Base-by-base conservation (phyloP, 2,113 vertebrate genomes). In the Actinemys pallida region DNA sequence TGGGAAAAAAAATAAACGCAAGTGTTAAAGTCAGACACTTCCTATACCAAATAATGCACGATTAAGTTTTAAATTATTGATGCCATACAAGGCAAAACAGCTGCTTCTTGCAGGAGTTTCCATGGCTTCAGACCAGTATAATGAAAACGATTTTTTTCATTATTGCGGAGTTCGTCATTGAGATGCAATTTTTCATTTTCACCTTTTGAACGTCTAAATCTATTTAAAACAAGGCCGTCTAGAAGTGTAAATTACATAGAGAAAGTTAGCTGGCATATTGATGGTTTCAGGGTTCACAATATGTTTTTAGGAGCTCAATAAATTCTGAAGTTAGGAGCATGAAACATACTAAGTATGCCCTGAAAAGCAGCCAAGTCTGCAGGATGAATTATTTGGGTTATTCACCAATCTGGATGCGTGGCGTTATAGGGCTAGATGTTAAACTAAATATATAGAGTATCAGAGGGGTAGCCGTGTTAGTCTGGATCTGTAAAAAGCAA, bases 21-120 rank as follows among this genome's bases (percentile, higher is more conserved):
- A 94, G 93, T 90, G 87, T 90, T 94, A 80, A 93, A 96, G 93
- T 92, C 93, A 84, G 95, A 96, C 96, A 94, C 92, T 95, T 83
- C 96, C 92, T 95, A 86, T 93, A 89, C 91, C 95, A 96, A 97
- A 96, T 93, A 96, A 92, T 83, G 90, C 88, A 95, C 89, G 95
- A 96, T 97, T 96, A 96, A 94, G 83, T 87, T 94, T 96, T 97
- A 96, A 96, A 97, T 97, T 98, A 97, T 96, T 96, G 93, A 97
- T 96, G 81, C 84, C 87, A 81, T 95, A 94, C 93, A 96, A 96
- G 93, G 89, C 92, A 92, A 93, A 97, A 81, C 90, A 94, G 92
- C 93, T 12, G 0, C 89, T 19, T 91, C 93, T 92, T 95, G 90
- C 87, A 87, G 72, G 93, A 96, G 91, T 94, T 96, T 96, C 94